phyloP scores from a whole-genome alignment of 2,113 vertebrate species.

The Budorcas taxicolor region DNA sequence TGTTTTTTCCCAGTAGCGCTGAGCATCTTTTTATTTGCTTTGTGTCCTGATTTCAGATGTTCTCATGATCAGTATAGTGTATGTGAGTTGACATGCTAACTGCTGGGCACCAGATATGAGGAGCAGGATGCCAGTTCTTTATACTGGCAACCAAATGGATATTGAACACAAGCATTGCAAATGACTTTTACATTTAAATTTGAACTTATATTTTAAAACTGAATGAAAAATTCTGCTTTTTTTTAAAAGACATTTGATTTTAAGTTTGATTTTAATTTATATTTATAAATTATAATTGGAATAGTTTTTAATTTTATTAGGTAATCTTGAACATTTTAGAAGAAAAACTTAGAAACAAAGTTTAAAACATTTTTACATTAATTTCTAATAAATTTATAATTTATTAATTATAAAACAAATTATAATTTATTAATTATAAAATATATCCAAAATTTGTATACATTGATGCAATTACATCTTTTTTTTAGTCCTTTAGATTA shows the following conservation, averaged over 20 bases:
- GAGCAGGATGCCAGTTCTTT: neutral
- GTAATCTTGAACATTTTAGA: neutral
- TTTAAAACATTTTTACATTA: neutral
- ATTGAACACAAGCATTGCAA: neutral
- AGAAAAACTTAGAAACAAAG: neutral
- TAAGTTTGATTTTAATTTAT: neutral
- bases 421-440: neutral
- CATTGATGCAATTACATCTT: neutral
- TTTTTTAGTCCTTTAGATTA: neutral
- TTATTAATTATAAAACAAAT: neutral
- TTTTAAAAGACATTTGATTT: neutral
- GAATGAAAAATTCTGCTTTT: neutral
- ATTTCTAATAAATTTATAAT: neutral
- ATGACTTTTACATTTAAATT: neutral
- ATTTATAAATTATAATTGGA: neutral
- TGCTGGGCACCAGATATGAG: neutral
- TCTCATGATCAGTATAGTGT: neutral
- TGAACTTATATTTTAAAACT: neutral
- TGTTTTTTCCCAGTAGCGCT: neutral
- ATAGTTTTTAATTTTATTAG: neutral
- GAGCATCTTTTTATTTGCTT: neutral
- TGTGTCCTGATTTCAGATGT: neutral
- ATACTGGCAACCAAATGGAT: neutral
- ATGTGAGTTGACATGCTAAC: rapidly evolving
- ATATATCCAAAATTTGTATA: neutral